Conservation (phyloP, 1,140 invertebrate genomes). For the Bacillus rossius region DNA sequence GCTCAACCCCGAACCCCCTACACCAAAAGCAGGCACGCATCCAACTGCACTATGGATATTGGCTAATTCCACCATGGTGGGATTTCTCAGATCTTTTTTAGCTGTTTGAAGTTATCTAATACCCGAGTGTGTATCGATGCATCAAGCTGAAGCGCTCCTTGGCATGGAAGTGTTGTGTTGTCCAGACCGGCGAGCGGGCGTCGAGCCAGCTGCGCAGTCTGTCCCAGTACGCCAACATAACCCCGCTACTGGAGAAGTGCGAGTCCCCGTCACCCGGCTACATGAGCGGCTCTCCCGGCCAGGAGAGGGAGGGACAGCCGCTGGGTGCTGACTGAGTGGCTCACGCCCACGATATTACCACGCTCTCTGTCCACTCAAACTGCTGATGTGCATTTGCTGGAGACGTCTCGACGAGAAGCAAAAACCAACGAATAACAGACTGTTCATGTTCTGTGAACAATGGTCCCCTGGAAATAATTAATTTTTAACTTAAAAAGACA, state of each 20-base stretch:
- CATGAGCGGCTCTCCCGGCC: constrained; percentile 46
- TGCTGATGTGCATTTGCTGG: background rate
- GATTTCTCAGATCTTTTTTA: no score
- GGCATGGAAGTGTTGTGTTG: background rate
- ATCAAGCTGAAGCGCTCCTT: no score
- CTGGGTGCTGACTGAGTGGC: background rate
- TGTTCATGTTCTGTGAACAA: background rate
- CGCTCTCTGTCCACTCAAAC: background rate
- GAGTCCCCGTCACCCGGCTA: constrained; percentile 49
- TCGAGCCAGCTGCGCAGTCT: constrained; percentile 4
- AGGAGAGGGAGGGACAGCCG: constrained; percentile 20
- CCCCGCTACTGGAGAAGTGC: constrained; percentile 46
- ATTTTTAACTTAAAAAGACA: no score
- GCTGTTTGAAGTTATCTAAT: no score
- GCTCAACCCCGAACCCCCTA: no score
- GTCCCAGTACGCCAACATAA: constrained; percentile 37
- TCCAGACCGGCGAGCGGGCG: background rate
- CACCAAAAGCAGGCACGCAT: no score
- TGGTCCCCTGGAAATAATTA: no score
- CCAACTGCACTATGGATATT: no score
- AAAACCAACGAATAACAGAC: background rate
- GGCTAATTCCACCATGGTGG: no score
- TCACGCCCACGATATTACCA: background rate
- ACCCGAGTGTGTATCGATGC: no score
- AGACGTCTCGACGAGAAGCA: background rate